Evolutionary conservation across 1,140 invertebrate species (phyloP).

Genomic region (Neodiprion pinetum): DNA sequence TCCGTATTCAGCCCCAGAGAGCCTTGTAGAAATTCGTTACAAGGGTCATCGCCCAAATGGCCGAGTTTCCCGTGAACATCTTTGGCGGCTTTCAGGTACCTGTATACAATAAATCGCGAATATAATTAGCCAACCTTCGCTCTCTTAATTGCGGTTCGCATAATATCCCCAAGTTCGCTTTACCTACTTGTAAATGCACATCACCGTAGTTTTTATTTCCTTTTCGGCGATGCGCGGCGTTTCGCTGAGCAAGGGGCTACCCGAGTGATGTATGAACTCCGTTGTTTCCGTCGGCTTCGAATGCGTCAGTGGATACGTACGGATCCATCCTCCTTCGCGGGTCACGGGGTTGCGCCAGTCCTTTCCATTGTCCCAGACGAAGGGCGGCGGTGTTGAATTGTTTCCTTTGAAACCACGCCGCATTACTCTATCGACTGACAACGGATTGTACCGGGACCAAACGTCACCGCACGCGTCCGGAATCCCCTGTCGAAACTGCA

Average conservation of each 20-base stretch:
- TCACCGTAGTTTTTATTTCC: conserved; percentile 50
- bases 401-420: conserved; percentile 40
- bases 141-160: too few species aligned
- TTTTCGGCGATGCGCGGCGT: conserved; percentile 40
- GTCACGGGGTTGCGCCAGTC: conserved; percentile 66
- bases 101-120: conserved; percentile 25
- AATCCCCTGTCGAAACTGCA: conserved; percentile 40
- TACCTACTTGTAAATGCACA: conserved; percentile 53
- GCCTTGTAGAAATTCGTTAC: conserved; percentile 48
- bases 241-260: conserved; percentile 19
- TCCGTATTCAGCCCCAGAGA: conserved; percentile 49
- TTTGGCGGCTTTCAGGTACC: conserved; percentile 55
- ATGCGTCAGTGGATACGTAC: conserved; percentile 63
- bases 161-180: too few species aligned
- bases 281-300: conserved; percentile 33
- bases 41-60: conserved; percentile 52
- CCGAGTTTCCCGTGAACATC: conserved; percentile 53
- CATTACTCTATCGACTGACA: conserved; percentile 42
- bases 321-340: conserved; percentile 68
- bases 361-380: conserved; percentile 67
- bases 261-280: conserved; percentile 26
- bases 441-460: conserved; percentile 43
- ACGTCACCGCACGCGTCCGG: conserved; percentile 35
- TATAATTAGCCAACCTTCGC: too few species aligned
- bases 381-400: conserved; percentile 27